Evolutionary conservation across 2,888 invertebrate species (phyloP).

Genomic region (Andrena hattorfiana): DNA sequence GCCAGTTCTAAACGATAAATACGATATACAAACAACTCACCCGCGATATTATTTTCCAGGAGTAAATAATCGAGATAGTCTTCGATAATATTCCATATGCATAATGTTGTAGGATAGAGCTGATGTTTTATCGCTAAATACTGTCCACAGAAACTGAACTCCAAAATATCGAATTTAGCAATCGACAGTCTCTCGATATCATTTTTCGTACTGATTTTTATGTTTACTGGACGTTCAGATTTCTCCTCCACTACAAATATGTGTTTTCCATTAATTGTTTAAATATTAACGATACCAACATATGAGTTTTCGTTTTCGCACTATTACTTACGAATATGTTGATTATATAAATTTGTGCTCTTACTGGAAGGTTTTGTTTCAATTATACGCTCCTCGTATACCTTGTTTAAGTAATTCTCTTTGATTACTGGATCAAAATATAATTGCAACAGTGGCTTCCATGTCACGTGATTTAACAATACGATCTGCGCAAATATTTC

Average conservation of each 20-base stretch:
- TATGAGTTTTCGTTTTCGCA: slow-evolving; percentile 13
- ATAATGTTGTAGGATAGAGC: slow-evolving; percentile 81
- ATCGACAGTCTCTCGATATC: slow-evolving; percentile 66
- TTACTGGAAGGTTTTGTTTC: slow-evolving; percentile 69
- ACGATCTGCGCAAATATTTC: slow-evolving; percentile 71
- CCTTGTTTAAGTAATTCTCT: slow-evolving; percentile 78
- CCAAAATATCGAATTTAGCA: slow-evolving; percentile 78
- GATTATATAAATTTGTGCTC: slow-evolving; percentile 45
- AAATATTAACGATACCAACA: not conserved
- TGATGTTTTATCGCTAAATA: slow-evolving; percentile 80
- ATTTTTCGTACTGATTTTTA: slow-evolving; percentile 76
- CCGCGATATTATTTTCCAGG: slow-evolving; percentile 77
- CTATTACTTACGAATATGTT: slow-evolving; percentile 76
- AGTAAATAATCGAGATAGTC: slow-evolving; percentile 80
- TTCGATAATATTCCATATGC: slow-evolving; percentile 81
- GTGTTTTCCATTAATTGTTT: slow-evolving; percentile 1
- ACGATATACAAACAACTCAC: slow-evolving; percentile 58
- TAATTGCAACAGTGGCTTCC: slow-evolving; percentile 79
- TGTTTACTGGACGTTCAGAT: slow-evolving; percentile 78
- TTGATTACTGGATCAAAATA: slow-evolving; percentile 79
- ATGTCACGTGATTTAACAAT: slow-evolving; percentile 81
- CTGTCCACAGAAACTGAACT: slow-evolving; percentile 80
- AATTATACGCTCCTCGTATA: slow-evolving; percentile 77
- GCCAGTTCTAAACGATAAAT: not conserved
- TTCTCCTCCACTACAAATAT: slow-evolving; percentile 79